These are phyloP conservation scores for Capricornis sumatraensis DNA, from an alignment of 2,113 vertebrate species.

Conservation along the genomic window DNA sequence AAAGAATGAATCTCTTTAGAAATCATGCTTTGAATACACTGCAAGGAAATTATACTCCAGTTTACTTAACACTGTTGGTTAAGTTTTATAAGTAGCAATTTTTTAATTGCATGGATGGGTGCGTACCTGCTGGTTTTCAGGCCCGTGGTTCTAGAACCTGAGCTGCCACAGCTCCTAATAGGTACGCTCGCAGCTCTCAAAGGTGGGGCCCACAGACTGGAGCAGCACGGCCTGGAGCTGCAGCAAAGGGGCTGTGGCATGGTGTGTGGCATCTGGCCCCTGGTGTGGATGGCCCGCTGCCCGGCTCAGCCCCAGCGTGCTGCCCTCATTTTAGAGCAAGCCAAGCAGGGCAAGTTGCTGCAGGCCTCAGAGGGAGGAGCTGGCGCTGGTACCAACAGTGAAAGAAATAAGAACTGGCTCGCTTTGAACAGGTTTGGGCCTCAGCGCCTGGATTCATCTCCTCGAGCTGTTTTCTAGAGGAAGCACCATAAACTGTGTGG, in stretches of 20 bases:
- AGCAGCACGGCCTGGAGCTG: neutral
- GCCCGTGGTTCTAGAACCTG: neutral
- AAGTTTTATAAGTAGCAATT: neutral
- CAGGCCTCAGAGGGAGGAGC: neutral
- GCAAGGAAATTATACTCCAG: neutral
- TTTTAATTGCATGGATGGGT: neutral
- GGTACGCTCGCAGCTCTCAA: accelerated
- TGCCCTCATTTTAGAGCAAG: neutral
- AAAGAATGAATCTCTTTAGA: neutral
- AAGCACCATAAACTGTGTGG: neutral
- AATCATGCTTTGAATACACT: neutral
- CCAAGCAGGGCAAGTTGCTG: neutral
- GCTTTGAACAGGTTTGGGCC: neutral
- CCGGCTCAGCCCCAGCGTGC: neutral
- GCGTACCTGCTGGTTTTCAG: neutral
- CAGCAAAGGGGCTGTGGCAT: neutral
- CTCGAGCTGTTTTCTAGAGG: neutral
- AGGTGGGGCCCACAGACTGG: neutral
- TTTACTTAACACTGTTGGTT: neutral
- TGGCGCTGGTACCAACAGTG: neutral
- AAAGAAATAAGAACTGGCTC: neutral
- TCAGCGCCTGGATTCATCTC: neutral
- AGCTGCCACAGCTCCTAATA: neutral
- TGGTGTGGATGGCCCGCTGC: neutral
- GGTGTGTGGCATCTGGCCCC: neutral